A percentile compares a stretch with the other conserved stretches of the same genome.
These are phyloP conservation scores for Diaperis boleti DNA, from an alignment of 2,888 invertebrate genomes.

Conservation along the genomic window DNA sequence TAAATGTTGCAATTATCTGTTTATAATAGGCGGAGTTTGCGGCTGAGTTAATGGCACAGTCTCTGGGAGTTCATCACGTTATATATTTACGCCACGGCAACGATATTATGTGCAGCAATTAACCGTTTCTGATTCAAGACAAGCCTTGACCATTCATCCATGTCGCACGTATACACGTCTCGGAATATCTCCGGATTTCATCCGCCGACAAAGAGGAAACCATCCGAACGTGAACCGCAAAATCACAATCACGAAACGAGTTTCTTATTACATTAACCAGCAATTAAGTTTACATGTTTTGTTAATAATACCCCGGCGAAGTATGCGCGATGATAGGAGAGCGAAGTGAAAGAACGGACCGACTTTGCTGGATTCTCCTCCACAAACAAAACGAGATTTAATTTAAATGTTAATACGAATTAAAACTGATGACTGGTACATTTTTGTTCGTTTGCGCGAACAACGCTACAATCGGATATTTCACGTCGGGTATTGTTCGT, in stretches of 20 bases:
- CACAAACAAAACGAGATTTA: constrained; percentile 36
- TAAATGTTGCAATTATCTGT: constrained; percentile 54
- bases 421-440: constrained; percentile 39
- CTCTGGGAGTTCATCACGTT: constrained; percentile 50
- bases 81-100: constrained; percentile 45
- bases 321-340: constrained; percentile 24
- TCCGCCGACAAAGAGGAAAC: constrained; percentile 48
- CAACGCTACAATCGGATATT: constrained; percentile 9
- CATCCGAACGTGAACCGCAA: constrained; percentile 48
- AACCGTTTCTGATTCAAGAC: constrained; percentile 45
- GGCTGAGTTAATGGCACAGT: constrained; percentile 48
- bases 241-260: constrained; percentile 52
- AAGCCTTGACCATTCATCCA: constrained; percentile 44
- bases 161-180: constrained; percentile 46
- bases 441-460: constrained; percentile 24
- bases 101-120: constrained; percentile 50
- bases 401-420: constrained; percentile 41
- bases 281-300: constrained; percentile 55
- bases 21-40: constrained; percentile 51
- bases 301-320: constrained; percentile 42
- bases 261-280: constrained; percentile 54
- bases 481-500: constrained; percentile 13
- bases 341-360: constrained; percentile 27
- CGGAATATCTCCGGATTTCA: constrained; percentile 39
- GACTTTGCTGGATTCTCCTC: constrained; percentile 16